These are phyloP conservation scores for Anoplolepis gracilipes DNA, from an alignment of 1,140 invertebrate species.

Conservation along the genomic window DNA sequence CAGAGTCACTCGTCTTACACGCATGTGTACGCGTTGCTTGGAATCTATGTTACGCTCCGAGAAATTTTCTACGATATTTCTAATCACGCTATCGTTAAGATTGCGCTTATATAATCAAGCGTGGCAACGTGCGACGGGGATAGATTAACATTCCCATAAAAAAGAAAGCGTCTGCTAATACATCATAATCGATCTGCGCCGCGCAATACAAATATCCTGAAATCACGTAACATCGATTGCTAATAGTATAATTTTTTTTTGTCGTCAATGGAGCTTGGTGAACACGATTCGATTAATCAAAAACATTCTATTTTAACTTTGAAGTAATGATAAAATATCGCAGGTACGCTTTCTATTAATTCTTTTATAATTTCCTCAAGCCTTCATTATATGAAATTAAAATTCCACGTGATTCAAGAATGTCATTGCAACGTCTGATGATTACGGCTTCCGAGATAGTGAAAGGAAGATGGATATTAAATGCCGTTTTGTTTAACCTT, in stretches of 20 bases:
- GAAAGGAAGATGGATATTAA: conserved; percentile 32
- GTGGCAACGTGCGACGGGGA: not conserved
- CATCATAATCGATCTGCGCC: conserved; percentile 12
- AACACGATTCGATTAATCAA: not conserved
- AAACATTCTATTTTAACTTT: not conserved
- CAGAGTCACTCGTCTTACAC: conserved; percentile 44
- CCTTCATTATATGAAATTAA: not conserved
- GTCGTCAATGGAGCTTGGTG: not conserved
- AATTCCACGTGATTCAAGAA: conserved; percentile 1
- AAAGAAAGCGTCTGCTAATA: conserved; percentile 50
- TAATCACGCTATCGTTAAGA: conserved; percentile 16
- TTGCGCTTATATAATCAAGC: conserved; percentile 41
- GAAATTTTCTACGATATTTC: conserved; percentile 29
- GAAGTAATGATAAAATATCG: not conserved
- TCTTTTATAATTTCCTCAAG: not conserved
- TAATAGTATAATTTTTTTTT: too few relatives aligned
- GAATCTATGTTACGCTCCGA: not conserved
- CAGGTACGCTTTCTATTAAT: not conserved
- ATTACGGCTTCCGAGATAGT: not conserved
- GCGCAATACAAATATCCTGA: conserved; percentile 30
- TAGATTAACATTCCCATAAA: conserved; percentile 11
- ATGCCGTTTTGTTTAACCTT: conserved; percentile 11
- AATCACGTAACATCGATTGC: conserved; percentile 8
- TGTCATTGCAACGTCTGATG: not conserved
- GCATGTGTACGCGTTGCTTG: not conserved